Evolutionary conservation across 2,888 invertebrate species (phyloP).

Genomic region (Lordiphosa fenestrarum): DNA sequence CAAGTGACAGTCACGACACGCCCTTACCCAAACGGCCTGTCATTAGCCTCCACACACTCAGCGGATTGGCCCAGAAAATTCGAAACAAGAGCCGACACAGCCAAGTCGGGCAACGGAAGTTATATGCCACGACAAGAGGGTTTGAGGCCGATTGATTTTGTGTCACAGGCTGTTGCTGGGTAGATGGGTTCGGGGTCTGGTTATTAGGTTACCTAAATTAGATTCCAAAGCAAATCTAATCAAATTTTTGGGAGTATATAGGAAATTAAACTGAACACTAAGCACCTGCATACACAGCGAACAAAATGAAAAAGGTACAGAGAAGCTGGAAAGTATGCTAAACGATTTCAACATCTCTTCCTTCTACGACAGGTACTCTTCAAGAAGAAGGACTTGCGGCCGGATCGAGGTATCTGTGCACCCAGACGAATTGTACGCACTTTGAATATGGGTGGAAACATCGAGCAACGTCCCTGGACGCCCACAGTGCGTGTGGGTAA

Average conservation of each 20-base stretch:
- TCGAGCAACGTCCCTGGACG: constrained; percentile 93
- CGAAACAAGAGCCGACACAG: constrained; percentile 41
- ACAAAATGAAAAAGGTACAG: constrained; percentile 8
- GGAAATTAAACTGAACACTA: background rate
- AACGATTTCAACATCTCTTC: background rate
- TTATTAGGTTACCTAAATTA: constrained; percentile 10
- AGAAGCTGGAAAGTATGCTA: background rate
- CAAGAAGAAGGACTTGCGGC: background rate
- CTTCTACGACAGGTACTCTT: constrained; percentile 5
- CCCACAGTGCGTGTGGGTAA: constrained; percentile 93
- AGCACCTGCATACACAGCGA: background rate
- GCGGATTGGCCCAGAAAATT: constrained; percentile 67
- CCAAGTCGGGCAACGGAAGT: constrained; percentile 5
- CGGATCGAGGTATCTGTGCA: constrained; percentile 44
- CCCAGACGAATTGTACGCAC: constrained; percentile 43
- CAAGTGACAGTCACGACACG: constrained; percentile 32
- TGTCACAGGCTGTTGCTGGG: constrained; percentile 28
- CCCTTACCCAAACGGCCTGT: constrained; percentile 12
- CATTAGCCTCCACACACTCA: constrained; percentile 14
- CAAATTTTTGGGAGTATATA: constrained; percentile 7
- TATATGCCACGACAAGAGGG: constrained; percentile 8
- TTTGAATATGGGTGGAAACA: constrained; percentile 82
- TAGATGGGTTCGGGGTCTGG: background rate
- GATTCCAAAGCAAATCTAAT: constrained; percentile 4
- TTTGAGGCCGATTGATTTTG: constrained; percentile 45